Conservation (phyloP, 2,797 vertebrate genomes). For the Lacerta bilineata region DNA sequence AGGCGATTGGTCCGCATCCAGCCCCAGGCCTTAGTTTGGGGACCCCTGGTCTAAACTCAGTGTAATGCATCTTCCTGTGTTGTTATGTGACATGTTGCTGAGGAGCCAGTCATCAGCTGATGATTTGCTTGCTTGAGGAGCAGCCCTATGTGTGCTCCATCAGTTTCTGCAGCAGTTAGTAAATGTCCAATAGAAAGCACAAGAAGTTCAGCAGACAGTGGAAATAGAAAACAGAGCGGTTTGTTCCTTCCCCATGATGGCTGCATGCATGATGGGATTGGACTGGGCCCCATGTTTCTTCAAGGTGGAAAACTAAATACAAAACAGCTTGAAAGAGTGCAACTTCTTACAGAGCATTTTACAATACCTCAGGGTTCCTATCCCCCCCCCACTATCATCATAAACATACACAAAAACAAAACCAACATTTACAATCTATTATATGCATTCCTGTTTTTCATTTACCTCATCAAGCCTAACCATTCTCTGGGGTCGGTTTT, state of each 20-base stretch:
- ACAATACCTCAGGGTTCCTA: neutral
- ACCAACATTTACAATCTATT: neutral
- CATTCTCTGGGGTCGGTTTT: slow-evolving; percentile 61
- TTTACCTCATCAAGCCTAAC: slow-evolving; percentile 54
- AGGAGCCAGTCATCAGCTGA: neutral
- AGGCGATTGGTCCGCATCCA: too few relatives aligned
- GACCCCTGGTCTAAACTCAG: too few relatives aligned
- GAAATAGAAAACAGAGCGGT: neutral
- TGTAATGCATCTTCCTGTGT: neutral
- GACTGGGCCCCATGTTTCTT: neutral
- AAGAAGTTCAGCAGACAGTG: too few relatives aligned
- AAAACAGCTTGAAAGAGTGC: neutral
- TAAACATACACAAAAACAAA: slow-evolving; percentile 5
- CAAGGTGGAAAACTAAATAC: neutral
- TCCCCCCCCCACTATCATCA: slow-evolving; percentile 27
- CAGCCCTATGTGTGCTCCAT: neutral
- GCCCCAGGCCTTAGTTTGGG: too few relatives aligned
- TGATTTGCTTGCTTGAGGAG: neutral
- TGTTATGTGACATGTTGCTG: neutral
- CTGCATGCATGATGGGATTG: neutral
- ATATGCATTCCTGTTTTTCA: slow-evolving; percentile 23
- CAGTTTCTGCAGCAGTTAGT: neutral
- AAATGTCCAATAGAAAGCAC: neutral
- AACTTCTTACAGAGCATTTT: neutral
- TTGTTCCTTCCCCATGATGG: neutral